A percentile compares a stretch with the other conserved stretches of the same genome.
These are phyloP conservation scores for Muscicapa striata DNA, from an alignment of 2,797 vertebrate genomes.

Conservation along the genomic window DNA sequence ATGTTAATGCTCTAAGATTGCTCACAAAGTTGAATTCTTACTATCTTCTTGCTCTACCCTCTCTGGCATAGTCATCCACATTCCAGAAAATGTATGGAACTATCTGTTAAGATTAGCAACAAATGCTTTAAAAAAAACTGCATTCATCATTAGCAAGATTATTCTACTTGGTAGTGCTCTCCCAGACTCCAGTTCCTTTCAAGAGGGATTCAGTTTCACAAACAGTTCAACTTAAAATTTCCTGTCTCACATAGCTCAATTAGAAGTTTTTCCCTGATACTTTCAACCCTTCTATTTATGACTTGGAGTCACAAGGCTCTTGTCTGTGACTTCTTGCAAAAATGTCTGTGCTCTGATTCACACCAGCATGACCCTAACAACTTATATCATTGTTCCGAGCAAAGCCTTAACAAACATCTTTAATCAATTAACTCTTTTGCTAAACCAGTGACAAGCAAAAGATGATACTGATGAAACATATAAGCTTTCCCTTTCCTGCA, in stretches of 20 bases:
- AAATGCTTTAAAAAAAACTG: background rate
- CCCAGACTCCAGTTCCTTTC: background rate
- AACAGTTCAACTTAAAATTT: background rate
- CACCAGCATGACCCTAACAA: background rate
- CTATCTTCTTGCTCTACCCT: background rate
- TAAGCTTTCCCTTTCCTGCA: background rate
- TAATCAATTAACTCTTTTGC: background rate
- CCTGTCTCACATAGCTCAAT: background rate
- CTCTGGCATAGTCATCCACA: background rate
- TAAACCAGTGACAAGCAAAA: background rate
- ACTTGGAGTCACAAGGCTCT: background rate
- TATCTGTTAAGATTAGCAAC: background rate
- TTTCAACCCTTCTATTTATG: background rate
- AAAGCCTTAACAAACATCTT: slow-evolving; percentile 6
- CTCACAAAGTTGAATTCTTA: background rate
- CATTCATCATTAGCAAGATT: background rate
- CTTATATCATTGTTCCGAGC: background rate
- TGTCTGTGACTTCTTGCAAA: background rate
- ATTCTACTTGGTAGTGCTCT: background rate
- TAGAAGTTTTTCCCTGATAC: background rate
- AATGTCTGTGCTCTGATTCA: background rate
- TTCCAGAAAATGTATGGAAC: background rate
- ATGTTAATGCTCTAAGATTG: background rate
- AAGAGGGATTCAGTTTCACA: background rate
- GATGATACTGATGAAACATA: background rate